A percentile compares a stretch with the other conserved stretches of the same genome.
These are phyloP conservation scores for Bos javanicus DNA, from an alignment of 2,113 vertebrate genomes.

Conservation along the genomic window DNA sequence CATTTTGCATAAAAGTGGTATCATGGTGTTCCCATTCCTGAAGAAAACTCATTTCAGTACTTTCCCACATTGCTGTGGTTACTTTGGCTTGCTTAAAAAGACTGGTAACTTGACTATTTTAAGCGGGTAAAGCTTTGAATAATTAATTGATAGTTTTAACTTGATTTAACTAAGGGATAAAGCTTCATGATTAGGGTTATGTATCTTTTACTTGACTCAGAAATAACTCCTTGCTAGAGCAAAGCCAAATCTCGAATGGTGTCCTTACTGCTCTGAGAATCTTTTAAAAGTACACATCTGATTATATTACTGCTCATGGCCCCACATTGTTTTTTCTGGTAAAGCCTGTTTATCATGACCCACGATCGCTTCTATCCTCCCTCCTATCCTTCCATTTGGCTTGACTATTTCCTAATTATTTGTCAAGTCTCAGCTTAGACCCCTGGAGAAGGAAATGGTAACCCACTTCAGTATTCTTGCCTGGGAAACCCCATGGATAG, in stretches of 20 bases:
- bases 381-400: neutral
- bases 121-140: neutral
- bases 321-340: neutral
- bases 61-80: neutral
- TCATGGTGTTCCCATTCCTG: neutral
- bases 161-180: neutral
- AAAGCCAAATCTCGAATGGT: neutral
- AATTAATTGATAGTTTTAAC: neutral
- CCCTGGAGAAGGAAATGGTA: neutral
- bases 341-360: neutral
- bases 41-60: neutral
- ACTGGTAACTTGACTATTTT: neutral
- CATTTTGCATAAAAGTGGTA: neutral
- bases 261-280: neutral
- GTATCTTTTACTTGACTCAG: neutral
- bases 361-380: neutral
- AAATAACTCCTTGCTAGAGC: neutral
- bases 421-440: neutral
- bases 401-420: neutral
- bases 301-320: neutral
- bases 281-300: neutral
- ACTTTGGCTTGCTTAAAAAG: neutral
- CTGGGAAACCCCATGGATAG: neutral
- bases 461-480: neutral
- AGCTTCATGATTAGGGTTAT: neutral